These are phyloP conservation scores for Galeopterus variegatus DNA, from an alignment of 2,113 vertebrate genomes.

Conservation along the genomic window DNA sequence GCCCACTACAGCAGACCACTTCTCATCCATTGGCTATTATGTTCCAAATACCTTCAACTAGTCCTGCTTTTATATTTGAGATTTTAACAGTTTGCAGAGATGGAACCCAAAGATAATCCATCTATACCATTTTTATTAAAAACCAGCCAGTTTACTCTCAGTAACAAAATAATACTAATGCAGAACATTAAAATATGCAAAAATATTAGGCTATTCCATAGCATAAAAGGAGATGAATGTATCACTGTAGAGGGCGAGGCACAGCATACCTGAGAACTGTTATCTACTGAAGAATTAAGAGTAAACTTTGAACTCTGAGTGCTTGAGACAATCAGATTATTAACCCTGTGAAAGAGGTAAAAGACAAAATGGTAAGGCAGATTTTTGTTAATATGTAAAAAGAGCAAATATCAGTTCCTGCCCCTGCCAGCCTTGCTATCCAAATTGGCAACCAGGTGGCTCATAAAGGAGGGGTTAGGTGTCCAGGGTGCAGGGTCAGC, in stretches of 20 bases:
- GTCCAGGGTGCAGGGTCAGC: no score
- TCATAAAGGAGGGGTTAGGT: no score
- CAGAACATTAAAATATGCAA: neutral
- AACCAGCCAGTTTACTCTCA: neutral
- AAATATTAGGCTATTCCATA: neutral
- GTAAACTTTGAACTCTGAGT: neutral
- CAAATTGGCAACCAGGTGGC: no score
- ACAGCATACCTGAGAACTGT: neutral
- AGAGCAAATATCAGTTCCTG: no score
- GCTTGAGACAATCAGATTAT: neutral
- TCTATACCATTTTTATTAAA: neutral
- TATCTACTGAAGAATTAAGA: neutral
- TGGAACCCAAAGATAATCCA: conserved; percentile 15
- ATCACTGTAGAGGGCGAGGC: neutral
- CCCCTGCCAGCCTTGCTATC: no score
- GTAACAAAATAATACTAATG: neutral
- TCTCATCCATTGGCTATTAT: neutral
- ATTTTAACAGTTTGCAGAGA: neutral
- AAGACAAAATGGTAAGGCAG: neutral
- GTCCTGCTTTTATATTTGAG: neutral
- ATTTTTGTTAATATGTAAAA: no score
- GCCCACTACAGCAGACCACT: neutral
- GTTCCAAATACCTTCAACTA: neutral
- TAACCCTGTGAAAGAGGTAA: neutral
- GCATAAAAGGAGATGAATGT: neutral